Percentiles rank a stretch among this genome's conserved stretches.
Conservation (phyloP, 1,140 invertebrate species). For the Muscidifurax raptorellus region DNA sequence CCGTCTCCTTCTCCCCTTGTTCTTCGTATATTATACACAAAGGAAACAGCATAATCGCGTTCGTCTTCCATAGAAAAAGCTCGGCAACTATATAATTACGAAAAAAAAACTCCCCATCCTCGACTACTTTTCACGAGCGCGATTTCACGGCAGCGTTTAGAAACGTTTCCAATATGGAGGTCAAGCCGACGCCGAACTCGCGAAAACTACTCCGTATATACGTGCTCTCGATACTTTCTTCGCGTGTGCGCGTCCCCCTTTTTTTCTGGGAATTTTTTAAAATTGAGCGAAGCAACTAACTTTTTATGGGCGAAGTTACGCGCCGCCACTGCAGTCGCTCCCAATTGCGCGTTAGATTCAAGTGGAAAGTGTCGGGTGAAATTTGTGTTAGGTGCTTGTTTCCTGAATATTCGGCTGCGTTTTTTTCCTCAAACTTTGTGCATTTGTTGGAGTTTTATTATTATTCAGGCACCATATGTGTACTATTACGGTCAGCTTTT, state of each 20-base stretch:
- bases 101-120: neutral
- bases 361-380: no score
- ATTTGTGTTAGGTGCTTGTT: no score
- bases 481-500: no score
- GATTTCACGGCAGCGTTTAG: neutral
- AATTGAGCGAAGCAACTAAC: neutral
- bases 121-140: neutral
- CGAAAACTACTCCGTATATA: neutral
- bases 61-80: neutral
- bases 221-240: neutral
- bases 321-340: no score
- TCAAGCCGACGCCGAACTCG: neutral
- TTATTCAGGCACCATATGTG: no score
- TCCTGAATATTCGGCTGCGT: no score
- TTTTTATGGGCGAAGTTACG: neutral
- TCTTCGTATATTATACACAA: neutral
- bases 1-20: neutral
- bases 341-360: neutral
- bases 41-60: neutral
- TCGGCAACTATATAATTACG: neutral
- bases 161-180: neutral
- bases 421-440: no score
- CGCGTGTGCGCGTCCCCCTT: neutral
- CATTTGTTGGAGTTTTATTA: no score
- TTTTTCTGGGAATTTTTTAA: neutral